Evolutionary conservation across 2,888 invertebrate species (phyloP).

Genomic region (Aquatica leii): DNA sequence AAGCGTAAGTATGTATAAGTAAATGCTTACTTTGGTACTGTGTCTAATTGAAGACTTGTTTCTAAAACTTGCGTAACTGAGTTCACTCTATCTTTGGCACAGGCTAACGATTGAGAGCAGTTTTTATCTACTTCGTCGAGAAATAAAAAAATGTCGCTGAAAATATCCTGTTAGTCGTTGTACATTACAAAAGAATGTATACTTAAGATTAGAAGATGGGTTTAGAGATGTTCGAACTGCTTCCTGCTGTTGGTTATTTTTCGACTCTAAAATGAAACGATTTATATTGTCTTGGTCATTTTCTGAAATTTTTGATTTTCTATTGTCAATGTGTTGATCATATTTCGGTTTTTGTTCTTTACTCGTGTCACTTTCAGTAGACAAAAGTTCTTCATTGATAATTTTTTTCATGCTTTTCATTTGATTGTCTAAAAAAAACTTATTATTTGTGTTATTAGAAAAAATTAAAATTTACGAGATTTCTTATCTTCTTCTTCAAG

Average conservation of each 20-base stretch:
- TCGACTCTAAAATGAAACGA: too few relatives aligned
- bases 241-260: too few relatives aligned
- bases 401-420: constrained; percentile 56
- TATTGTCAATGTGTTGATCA: too few relatives aligned
- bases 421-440: constrained; percentile 46
- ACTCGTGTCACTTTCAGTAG: neutral
- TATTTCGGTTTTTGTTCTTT: too few relatives aligned
- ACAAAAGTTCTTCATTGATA: constrained; percentile 45
- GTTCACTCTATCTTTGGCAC: constrained; percentile 51
- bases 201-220: constrained; percentile 47
- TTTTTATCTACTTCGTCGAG: constrained; percentile 70
- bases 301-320: too few relatives aligned
- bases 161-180: constrained; percentile 44
- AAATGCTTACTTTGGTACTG: constrained; percentile 55
- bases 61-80: constrained; percentile 49
- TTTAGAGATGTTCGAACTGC: constrained; percentile 32
- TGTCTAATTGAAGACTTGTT: constrained; percentile 51
- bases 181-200: constrained; percentile 21
- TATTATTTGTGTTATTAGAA: neutral
- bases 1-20: too few relatives aligned
- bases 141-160: constrained; percentile 71
- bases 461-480: constrained; percentile 53
- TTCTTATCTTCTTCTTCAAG: constrained; percentile 61
- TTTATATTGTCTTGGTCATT: too few relatives aligned
- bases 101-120: constrained; percentile 51